These are phyloP conservation scores for Engystomops pustulosus DNA, from an alignment of 2,113 vertebrate genomes.

Conservation along the genomic window DNA sequence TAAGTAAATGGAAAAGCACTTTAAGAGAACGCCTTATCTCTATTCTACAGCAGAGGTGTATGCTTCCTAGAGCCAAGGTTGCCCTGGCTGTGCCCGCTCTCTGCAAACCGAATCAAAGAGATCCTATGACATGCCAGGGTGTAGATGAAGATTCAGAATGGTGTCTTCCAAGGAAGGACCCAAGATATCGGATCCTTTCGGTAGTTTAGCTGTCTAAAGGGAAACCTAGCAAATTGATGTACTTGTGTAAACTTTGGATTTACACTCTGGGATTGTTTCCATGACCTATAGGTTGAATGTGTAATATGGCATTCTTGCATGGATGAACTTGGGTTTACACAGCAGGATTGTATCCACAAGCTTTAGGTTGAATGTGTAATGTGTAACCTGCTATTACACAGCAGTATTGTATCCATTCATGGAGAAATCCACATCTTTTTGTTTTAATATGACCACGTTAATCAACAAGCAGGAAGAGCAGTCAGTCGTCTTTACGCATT, in stretches of 20 bases:
- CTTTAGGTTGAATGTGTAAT: no score
- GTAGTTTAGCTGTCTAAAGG: not conserved
- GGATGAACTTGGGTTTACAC: no score
- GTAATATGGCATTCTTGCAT: no score
- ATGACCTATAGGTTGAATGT: no score
- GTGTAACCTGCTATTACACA: no score
- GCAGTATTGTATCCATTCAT: no score
- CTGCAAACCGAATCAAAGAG: not conserved
- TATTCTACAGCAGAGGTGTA: not conserved
- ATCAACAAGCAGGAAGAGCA: not conserved
- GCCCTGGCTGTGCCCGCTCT: not conserved
- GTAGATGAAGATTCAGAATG: not conserved
- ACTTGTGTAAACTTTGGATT: no score
- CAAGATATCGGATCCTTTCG: not conserved
- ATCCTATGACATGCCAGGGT: not conserved
- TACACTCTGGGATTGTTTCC: no score
- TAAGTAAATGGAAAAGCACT: slow-evolving; percentile 52
- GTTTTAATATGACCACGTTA: not conserved
- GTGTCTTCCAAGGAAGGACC: not conserved
- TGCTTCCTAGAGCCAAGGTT: not conserved
- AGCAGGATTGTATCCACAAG: no score
- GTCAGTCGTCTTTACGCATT: not conserved
- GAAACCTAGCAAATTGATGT: not conserved
- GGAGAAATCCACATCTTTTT: no score
- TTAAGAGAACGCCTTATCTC: slow-evolving; percentile 48